Conservation (phyloP, 2,797 vertebrate species). For the Poeciliopsis gracilis region DNA sequence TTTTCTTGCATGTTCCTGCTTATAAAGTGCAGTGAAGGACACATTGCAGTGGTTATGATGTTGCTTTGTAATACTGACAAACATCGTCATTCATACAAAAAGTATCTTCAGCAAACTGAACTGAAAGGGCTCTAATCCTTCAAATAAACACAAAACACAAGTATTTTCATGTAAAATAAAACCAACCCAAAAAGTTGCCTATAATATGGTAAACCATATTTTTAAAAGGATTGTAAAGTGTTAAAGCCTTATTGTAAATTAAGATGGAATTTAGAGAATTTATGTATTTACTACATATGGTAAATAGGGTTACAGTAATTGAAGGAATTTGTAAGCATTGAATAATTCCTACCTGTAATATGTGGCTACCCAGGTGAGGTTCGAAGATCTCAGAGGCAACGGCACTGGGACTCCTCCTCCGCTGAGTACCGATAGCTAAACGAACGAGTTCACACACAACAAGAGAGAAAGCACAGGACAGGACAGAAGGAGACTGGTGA, state of each 20-base stretch:
- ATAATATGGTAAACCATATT: neutral
- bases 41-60: neutral
- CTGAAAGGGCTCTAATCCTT: neutral
- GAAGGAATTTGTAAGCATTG: neutral
- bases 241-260: neutral
- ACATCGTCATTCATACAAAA: neutral
- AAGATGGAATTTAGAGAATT: neutral
- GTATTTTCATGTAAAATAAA: neutral
- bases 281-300: neutral
- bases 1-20: neutral
- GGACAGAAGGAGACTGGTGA: constrained; percentile 78
- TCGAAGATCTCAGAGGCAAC: constrained; percentile 95
- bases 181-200: neutral
- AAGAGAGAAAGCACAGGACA: constrained; percentile 75
- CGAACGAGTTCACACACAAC: constrained; percentile 49
- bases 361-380: constrained; percentile 98
- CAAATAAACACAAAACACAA: neutral
- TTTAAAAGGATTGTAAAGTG: neutral
- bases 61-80: neutral
- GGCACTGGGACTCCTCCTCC: constrained; percentile 88
- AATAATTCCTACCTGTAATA: constrained; percentile 90
- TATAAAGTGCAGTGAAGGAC: neutral
- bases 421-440: constrained; percentile 94
- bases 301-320: neutral
- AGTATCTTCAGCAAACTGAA: neutral